These are phyloP conservation scores for Apocheima hispidaria DNA, from an alignment of 2,888 invertebrate species.

Conservation along the genomic window DNA sequence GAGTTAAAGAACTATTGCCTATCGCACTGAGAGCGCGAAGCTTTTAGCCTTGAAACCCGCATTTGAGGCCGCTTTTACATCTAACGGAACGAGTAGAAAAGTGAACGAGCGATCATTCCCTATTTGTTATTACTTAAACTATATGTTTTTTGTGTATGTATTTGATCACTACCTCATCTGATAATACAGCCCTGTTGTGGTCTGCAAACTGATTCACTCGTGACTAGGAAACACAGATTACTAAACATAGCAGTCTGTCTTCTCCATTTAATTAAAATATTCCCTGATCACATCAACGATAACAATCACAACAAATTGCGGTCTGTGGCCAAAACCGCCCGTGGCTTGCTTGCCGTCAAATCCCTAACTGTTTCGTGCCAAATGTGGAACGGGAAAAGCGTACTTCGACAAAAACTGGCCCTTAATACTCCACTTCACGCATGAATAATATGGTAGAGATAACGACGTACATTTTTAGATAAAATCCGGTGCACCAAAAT, in stretches of 20 bases:
- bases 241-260: neutral
- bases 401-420: slow-evolving; percentile 11
- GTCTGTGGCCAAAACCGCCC: slow-evolving; percentile 19
- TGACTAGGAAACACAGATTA: too few species aligned
- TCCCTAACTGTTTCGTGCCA: slow-evolving; percentile 14
- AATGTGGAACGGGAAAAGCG: slow-evolving; percentile 1
- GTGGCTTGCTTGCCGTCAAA: slow-evolving; percentile 22
- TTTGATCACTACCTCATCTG: too few species aligned
- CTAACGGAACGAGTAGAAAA: too few species aligned
- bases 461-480: neutral
- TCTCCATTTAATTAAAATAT: neutral
- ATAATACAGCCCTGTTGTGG: too few species aligned
- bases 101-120: too few species aligned
- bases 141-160: too few species aligned
- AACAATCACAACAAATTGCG: slow-evolving; percentile 33
- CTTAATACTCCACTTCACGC: slow-evolving; percentile 8
- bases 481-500: neutral
- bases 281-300: slow-evolving; percentile 14
- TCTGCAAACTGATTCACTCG: too few species aligned
- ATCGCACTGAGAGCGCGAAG: too few species aligned
- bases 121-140: too few species aligned
- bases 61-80: too few species aligned
- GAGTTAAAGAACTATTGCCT: too few species aligned
- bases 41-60: too few species aligned
- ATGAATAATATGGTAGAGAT: slow-evolving; percentile 11